These are phyloP conservation scores for Vesta saturnalis DNA, from an alignment of 2,888 invertebrate genomes.

Conservation along the genomic window DNA sequence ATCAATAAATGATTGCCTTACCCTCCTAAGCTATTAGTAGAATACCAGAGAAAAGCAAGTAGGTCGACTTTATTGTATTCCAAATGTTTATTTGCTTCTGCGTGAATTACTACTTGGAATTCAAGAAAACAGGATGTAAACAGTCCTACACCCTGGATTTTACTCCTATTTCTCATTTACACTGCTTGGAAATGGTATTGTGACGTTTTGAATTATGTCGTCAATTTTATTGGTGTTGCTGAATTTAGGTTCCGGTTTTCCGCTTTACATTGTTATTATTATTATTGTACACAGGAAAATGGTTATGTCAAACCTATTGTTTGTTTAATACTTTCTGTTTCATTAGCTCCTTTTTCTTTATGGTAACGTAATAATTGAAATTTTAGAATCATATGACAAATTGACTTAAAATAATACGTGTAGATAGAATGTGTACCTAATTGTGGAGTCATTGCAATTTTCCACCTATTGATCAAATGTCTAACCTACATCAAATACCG, in stretches of 20 bases:
- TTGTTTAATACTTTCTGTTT: background rate
- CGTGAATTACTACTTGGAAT: slow-evolving; percentile 18
- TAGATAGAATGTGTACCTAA: no score
- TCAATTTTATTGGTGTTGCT: slow-evolving; percentile 13
- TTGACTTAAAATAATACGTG: no score
- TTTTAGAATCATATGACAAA: background rate
- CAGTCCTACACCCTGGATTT: slow-evolving; percentile 16
- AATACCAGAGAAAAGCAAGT: slow-evolving; percentile 18
- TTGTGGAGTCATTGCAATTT: background rate
- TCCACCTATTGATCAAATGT: slow-evolving; percentile 8
- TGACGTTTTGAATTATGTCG: slow-evolving; percentile 18
- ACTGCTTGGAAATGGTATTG: slow-evolving; percentile 17
- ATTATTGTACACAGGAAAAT: slow-evolving; percentile 6
- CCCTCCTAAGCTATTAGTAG: slow-evolving; percentile 32
- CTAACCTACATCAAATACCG: slow-evolving; percentile 20
- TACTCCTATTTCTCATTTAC: slow-evolving; percentile 26
- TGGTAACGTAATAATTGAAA: no score
- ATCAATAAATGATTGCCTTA: slow-evolving; percentile 36
- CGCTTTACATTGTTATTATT: slow-evolving; percentile 12
- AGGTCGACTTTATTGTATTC: slow-evolving; percentile 30
- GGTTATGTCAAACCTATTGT: background rate
- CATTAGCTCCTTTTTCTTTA: no score
- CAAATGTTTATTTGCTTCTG: slow-evolving; percentile 32
- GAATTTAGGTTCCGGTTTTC: slow-evolving; percentile 13
- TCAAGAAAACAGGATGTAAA: slow-evolving; percentile 16